Conservation (phyloP, 2,888 invertebrate genomes). For the Oscheius onirici region DNA sequence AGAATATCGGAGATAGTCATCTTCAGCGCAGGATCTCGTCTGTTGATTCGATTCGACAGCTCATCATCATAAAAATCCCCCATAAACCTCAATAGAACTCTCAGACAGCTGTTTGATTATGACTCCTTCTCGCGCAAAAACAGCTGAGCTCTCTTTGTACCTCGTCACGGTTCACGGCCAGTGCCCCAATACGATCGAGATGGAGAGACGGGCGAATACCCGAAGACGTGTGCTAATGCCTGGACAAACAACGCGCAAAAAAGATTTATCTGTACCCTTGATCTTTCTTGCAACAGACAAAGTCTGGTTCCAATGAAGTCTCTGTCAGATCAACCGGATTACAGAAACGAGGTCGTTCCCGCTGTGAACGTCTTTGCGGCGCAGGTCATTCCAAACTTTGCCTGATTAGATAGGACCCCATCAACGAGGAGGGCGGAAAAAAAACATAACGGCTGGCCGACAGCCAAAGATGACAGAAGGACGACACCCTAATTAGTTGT, state of each 20-base stretch:
- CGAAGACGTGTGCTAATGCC: constrained; percentile 1
- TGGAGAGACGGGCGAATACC: constrained; percentile 9
- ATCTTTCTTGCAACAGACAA: background rate
- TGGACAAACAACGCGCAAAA: constrained; percentile 21
- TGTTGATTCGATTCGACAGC: constrained; percentile 20
- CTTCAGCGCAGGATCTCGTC: constrained; percentile 7
- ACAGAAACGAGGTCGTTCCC: constrained; percentile 27
- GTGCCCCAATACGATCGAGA: constrained; percentile 6
- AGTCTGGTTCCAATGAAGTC: background rate
- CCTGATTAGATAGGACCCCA: constrained; percentile 14
- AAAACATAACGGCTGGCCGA: background rate
- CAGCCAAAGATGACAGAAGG: background rate
- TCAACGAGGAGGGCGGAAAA: background rate
- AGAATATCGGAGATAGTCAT: constrained; percentile 13
- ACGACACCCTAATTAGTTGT: background rate
- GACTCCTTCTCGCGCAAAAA: background rate
- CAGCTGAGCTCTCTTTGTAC: constrained; percentile 15
- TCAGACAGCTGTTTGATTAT: background rate
- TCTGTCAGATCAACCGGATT: constrained; percentile 1
- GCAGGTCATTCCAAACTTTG: constrained; percentile 8
- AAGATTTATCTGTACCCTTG: background rate
- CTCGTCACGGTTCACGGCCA: constrained; percentile 21
- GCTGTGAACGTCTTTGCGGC: constrained; percentile 7
- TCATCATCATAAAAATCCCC: constrained; percentile 19
- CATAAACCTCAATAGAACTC: constrained; percentile 4